phyloP scores from a whole-genome alignment of 2,113 vertebrate genomes.

The Pithys albifrons region DNA sequence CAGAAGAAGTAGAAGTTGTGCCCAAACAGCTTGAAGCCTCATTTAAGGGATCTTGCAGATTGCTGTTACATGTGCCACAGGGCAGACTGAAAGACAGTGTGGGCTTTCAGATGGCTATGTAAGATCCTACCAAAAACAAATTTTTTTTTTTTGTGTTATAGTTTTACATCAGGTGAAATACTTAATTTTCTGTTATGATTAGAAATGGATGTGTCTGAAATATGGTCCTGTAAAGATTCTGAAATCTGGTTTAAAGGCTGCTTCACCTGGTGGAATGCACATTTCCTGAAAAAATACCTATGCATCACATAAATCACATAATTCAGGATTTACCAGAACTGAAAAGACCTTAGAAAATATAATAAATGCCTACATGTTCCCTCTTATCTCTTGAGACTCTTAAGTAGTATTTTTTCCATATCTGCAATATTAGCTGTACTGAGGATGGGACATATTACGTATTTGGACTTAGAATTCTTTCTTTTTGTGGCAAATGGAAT shows the following conservation, averaged over 20 bases:
- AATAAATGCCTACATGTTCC: not conserved
- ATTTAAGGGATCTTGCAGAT: not conserved
- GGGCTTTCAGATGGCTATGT: not conserved
- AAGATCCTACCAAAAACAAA: not conserved
- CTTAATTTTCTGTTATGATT: not conserved
- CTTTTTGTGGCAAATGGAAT: not conserved
- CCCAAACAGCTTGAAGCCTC: not conserved
- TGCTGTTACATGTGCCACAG: not conserved
- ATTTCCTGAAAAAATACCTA: not conserved
- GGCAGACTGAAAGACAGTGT: not conserved
- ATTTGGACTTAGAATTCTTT: not conserved
- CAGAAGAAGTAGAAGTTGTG: not conserved
- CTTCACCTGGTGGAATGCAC: not conserved
- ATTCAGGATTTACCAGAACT: not conserved
- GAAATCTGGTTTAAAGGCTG: not conserved
- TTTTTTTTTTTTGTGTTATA: not conserved
- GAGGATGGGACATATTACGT: not conserved
- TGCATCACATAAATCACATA: not conserved
- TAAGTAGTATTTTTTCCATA: not conserved
- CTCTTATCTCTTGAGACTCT: not conserved
- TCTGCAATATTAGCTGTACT: not conserved
- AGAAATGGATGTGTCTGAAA: not conserved
- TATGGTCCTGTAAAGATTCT: not conserved
- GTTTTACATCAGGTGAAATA: not conserved
- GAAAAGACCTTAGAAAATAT: not conserved